phyloP scores from a whole-genome alignment of 2,113 vertebrate species.

The Myotis yumanensis region DNA sequence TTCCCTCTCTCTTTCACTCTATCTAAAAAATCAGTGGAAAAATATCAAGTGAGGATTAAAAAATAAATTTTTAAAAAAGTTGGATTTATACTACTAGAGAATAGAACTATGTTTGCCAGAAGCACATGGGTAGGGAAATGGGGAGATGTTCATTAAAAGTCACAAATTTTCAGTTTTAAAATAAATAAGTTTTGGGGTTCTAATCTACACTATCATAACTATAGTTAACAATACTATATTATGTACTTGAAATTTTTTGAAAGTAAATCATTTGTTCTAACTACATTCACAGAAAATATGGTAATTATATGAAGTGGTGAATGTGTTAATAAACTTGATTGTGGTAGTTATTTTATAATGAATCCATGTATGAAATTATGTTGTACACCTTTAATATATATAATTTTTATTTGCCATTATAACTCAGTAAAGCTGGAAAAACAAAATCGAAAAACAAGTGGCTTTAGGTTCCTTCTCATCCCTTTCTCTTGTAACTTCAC shows the following conservation, averaged over 20 bases:
- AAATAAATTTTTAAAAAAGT: too few species aligned
- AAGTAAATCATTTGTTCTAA: not conserved
- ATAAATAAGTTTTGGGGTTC: not conserved
- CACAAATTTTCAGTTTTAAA: not conserved
- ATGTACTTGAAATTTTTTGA: not conserved
- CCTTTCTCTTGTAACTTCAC: not conserved
- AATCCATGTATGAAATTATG: not conserved
- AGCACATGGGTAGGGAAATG: not conserved
- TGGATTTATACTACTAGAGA: not conserved
- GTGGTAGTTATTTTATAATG: not conserved
- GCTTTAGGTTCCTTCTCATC: not conserved
- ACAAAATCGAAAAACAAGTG: not conserved
- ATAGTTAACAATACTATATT: not conserved
- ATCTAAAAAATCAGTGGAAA: too few species aligned
- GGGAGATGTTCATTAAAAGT: not conserved
- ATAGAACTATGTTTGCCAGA: not conserved
- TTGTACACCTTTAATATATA: not conserved
- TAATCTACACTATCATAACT: not conserved
- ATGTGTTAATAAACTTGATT: not conserved
- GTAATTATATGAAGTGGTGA: not conserved
- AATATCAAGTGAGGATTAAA: too few species aligned
- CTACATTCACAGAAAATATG: not conserved
- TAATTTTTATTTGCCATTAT: not conserved
- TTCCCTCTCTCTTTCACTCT: too few species aligned
- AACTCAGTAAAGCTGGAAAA: not conserved